Base-by-base conservation (phyloP, 2,797 vertebrate genomes). In the Staurois parvus region DNA sequence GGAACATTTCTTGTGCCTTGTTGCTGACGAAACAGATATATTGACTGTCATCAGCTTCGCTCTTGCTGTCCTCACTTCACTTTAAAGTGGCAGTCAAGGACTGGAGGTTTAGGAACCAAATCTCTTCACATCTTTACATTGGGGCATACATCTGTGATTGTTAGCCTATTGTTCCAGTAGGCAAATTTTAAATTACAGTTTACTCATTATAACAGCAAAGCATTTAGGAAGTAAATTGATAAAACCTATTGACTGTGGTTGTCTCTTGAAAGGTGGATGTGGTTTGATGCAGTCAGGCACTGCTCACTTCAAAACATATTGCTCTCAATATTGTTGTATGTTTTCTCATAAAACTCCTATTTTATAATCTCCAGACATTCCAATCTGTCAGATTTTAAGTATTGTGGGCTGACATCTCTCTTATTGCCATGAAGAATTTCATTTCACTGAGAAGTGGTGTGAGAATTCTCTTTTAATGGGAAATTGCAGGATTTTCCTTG, bases 401-500 rank as follows among this genome's bases (percentile, higher is more conserved):
- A 48, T 72, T 19, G 30, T 29, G 30, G 56, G 42, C 29, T 75
- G 59, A 69, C 64, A 80, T 85, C 62, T 75, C 42, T 75, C 29
- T 80, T 75, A 85, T 75, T 85, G 62, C 70, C 29, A 52, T 52
- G 48, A 52, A 59, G 59, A 85, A 85, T 85, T 74, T 79, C 56
- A 85, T 84, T 79, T 79, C 4, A 17, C 2, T 40, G 26, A 72
- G 67, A 42, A 66, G 21, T 68, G 64, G 28, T 78, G 40, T 28
- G 32, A 66, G 80, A 81, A 85, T 75, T 52, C 40, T 28, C 15
- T 68, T 80, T 80, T 59, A 68, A 75, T 81, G 45, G 66, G 32
- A 62, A 85, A 68, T 80, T 75, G 77, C 45, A 40, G 37, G 77
- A 15, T 30, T 81, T 81, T 75, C 21, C 40, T 81, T n/a, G 48